Base-by-base conservation (phyloP, 2,113 vertebrate genomes). In the Malurus cyaneus region DNA sequence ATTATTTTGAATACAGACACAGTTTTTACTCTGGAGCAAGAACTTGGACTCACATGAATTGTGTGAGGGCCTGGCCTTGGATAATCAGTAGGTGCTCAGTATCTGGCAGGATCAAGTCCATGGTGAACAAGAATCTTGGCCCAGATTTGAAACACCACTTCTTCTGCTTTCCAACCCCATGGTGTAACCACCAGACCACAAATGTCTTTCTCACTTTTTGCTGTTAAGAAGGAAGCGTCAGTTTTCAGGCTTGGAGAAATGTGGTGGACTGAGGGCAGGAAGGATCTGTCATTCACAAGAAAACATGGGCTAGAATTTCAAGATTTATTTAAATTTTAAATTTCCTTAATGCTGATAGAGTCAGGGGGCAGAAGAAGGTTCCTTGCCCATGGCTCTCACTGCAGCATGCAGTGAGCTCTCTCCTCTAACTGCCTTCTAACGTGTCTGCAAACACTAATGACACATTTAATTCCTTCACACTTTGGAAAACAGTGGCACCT, bases 21-120 rank as follows among this genome's bases (percentile, higher is more conserved):
- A 87, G 96, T 53, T 96, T 94, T 93, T 56, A 60, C 83, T 96
- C 94, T 95, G 96, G 94, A 95, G 94, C 90, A 95, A 96, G 95
- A 96, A 86, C 82, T 94, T 96, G 95, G 93, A 93, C 82, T 81
- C 49, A 80, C 72, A 90, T 92, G 69, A 96, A 94, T 95, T 96
- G 83, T 14, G 9, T 92, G 92, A 94, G 86, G 90, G 72, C 80
- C 39, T 90, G 95, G 90, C 89, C 81, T 95, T 95, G 89, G 93
- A 94, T 95, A 93, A 83, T 92, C 89, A 96, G 76, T 92, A 78
- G 90, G 78, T 91, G 88, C 89, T 81, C 77, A 70, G 94, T 70
- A 89, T 67, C 86, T 96, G 91, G 88, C 56, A 86, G 84, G 86
- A 96, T 95, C 89, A 72, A 95, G 66, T 84, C 92, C 66, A 64